Evolutionary conservation across 2,888 invertebrate genomes (phyloP), one percentile per base, ranked within the genome.

Genomic region (Drosophila vallismaia): DNA sequence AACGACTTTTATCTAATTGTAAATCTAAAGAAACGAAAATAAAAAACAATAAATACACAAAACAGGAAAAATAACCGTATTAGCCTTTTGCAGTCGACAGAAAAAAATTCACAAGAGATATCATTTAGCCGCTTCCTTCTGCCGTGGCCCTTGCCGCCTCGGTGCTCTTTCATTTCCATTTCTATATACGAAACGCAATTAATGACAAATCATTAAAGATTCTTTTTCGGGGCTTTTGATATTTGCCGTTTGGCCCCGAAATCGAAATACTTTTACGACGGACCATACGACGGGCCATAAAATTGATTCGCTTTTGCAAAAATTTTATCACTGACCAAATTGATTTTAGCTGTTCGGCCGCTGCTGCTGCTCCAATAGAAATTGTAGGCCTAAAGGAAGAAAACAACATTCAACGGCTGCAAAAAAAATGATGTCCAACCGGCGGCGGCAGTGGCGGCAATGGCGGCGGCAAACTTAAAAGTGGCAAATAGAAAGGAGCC

Each of bases 191-290:
- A 77, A 87, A 77, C 86, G 88, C 90, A 90, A 90, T 90, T 89
- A 89, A 89, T 89, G 90, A 80, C 83, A 82, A 86, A 84, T 87
- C 89, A 90, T 89, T 90, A 90, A 89, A 84, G 86, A 74, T 70
- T 75, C 77, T 78, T 79, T 89, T 89, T 88, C 77, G 80, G 80
- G 77, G 62, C 74, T 83, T 90, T 89, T 88, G 89, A 89, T 85
- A 76, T 85, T 79, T 58, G 85, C 85, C 81, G 82, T 76, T 68
- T 69, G 77, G 60, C 70, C 62, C 75, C 86, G 83, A 80, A 85
- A 70, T 75, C 75, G 71, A 84, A 79, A 75, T 81, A 82, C 75
- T 76, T 81, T 82, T 72, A 82, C 71, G 80, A 81, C 52, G 44
- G 59, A 28, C 28, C 28, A 28, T 28, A 28, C 28, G 28, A 28